A percentile compares a stretch with the other conserved stretches of the same genome.
Conservation (phyloP, 2,888 invertebrate species). For the Apotomis turbidana region DNA sequence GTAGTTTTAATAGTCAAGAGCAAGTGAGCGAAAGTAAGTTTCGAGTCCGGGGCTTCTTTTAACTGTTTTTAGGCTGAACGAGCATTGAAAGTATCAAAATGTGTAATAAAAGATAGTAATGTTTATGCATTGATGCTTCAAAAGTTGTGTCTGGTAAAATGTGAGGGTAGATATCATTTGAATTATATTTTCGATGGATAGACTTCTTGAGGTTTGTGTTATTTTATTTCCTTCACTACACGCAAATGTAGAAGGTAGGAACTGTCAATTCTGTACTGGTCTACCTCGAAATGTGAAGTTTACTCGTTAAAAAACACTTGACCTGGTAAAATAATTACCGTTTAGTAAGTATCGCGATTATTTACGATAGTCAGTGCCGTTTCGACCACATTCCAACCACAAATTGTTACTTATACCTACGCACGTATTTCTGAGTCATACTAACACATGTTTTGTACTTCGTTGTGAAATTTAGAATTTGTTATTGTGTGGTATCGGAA, state of each 20-base stretch:
- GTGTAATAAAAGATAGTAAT: too few relatives aligned
- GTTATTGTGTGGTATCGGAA: not conserved
- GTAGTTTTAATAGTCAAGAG: too few relatives aligned
- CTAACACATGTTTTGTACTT: conserved; percentile 36
- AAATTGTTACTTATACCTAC: not conserved
- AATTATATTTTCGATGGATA: too few relatives aligned
- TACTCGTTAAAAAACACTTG: not conserved
- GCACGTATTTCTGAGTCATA: conserved; percentile 12
- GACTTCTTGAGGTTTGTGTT: too few relatives aligned
- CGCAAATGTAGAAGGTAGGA: not conserved
- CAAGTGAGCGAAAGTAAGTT: too few relatives aligned
- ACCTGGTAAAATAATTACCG: conserved; percentile 4
- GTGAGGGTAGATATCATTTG: too few relatives aligned
- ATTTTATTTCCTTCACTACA: too few relatives aligned
- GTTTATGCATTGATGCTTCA: too few relatives aligned
- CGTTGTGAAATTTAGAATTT: not conserved
- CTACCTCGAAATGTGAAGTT: not conserved
- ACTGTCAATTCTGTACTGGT: not conserved
- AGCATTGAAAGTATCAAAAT: too few relatives aligned
- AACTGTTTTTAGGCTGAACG: too few relatives aligned
- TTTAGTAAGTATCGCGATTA: conserved; percentile 13
- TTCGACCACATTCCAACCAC: conserved; percentile 4
- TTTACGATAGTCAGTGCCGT: conserved; percentile 9
- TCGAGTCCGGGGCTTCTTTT: too few relatives aligned
- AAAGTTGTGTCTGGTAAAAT: too few relatives aligned